Evolutionary conservation across 2,113 vertebrate genomes (phyloP).

Genomic region (Progne subis): DNA sequence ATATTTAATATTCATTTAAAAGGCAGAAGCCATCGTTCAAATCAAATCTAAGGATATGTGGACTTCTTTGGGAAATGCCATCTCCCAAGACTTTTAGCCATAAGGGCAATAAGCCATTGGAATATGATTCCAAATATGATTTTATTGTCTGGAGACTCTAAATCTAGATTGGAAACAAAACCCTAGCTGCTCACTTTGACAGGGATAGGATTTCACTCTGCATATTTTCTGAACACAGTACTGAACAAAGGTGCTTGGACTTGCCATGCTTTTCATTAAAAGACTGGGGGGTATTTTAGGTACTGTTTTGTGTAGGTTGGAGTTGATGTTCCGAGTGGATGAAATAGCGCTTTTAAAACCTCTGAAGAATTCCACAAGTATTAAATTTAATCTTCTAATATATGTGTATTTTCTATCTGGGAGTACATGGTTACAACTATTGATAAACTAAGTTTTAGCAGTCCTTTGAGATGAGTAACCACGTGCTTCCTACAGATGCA

Average conservation of each 20-base stretch:
- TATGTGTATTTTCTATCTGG: background rate
- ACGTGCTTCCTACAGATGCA: background rate
- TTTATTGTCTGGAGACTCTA: background rate
- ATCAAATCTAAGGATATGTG: background rate
- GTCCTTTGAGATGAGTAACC: background rate
- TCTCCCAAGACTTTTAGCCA: background rate
- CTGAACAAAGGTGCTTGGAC: background rate
- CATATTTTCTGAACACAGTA: background rate
- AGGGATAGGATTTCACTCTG: background rate
- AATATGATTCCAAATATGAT: background rate
- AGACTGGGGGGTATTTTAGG: background rate
- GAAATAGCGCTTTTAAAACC: background rate
- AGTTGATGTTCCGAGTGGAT: background rate
- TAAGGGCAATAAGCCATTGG: background rate
- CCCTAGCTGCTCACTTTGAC: background rate
- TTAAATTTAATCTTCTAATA: constrained; percentile 4
- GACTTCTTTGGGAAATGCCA: constrained; percentile 11
- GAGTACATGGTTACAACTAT: background rate
- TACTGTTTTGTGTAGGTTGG: background rate
- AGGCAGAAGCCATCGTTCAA: background rate
- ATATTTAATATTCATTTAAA: constrained; percentile 19
- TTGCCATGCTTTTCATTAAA: background rate
- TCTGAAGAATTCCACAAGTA: background rate
- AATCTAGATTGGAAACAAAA: background rate
- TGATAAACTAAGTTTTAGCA: background rate